phyloP scores from a whole-genome alignment of 2,113 vertebrate species.

The Turnix velox region DNA sequence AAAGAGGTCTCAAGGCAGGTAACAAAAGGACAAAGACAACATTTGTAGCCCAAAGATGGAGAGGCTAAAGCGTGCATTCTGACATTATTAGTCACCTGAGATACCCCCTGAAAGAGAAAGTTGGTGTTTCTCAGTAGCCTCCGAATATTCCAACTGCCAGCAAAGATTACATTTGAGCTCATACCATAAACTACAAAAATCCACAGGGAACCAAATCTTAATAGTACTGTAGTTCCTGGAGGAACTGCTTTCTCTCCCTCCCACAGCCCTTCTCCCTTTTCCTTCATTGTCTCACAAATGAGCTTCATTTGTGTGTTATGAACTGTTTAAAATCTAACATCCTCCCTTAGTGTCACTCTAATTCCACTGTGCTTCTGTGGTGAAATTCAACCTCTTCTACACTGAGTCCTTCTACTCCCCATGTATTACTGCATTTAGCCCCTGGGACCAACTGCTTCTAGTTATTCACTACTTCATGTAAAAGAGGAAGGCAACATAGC shows the following conservation, averaged over 20 bases:
- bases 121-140: background rate
- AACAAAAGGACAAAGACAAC: background rate
- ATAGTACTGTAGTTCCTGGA: background rate
- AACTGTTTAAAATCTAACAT: background rate
- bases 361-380: background rate
- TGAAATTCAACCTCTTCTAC: background rate
- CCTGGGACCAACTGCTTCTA: background rate
- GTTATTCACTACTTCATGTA: background rate
- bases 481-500: background rate
- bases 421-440: background rate
- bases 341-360: background rate
- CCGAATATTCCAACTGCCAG: conserved; percentile 31
- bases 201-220: background rate
- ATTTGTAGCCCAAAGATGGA: background rate
- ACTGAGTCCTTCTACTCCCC: background rate
- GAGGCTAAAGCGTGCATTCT: background rate
- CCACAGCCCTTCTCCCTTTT: background rate
- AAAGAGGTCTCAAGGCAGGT: conserved; percentile 13
- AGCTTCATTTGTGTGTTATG: background rate
- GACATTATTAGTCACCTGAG: conserved; percentile 38
- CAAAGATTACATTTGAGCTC: background rate
- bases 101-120: conserved; percentile 3
- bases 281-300: background rate
- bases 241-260: background rate
- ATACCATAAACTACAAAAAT: background rate